Percentiles rank a stretch among this genome's conserved stretches.
Evolutionary conservation across 2,113 vertebrate species (phyloP).

Genomic region (Silurus glanis): DNA sequence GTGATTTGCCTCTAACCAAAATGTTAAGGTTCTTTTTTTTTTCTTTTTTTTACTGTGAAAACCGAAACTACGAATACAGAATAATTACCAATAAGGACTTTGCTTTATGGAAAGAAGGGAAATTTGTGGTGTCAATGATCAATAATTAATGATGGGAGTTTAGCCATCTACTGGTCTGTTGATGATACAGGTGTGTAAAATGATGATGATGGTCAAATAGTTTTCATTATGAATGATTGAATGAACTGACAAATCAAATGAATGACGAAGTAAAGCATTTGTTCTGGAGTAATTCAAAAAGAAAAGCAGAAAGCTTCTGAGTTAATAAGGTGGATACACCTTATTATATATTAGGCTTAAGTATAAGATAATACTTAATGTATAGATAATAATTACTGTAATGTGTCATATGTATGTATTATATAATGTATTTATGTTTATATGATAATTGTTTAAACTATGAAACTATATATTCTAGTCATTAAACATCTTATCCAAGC

Average conservation of each 20-base stretch:
- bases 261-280: not conserved
- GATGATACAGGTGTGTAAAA: not conserved
- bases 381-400: too few relatives aligned
- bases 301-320: not conserved
- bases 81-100: not conserved
- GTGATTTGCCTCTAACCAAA: too few relatives aligned
- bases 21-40: not conserved
- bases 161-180: not conserved
- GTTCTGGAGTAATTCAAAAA: not conserved
- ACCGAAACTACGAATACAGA: not conserved
- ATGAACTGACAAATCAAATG: not conserved
- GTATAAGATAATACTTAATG: not conserved
- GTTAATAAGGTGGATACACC: not conserved
- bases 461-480: too few relatives aligned
- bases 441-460: too few relatives aligned
- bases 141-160: not conserved
- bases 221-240: not conserved
- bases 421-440: too few relatives aligned
- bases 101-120: not conserved
- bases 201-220: not conserved
- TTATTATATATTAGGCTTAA: not conserved
- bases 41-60: not conserved
- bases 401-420: too few relatives aligned
- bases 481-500: too few relatives aligned
- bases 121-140: not conserved